Evolutionary conservation across 2,888 invertebrate genomes (phyloP).

Genomic region (Macropis europaea): DNA sequence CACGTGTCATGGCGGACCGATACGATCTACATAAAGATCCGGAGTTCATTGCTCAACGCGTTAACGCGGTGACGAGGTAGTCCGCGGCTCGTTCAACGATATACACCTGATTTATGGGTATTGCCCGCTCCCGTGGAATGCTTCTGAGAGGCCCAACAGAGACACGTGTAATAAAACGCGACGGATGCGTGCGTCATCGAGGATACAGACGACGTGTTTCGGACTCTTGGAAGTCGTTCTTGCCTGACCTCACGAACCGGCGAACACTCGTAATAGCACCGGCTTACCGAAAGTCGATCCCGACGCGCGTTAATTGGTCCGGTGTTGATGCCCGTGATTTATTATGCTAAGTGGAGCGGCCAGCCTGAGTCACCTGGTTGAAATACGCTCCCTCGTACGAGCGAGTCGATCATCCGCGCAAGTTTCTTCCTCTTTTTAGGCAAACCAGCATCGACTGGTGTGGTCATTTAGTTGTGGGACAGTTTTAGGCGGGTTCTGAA

Average conservation of each 20-base stretch:
- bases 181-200: slow-evolving; percentile 62
- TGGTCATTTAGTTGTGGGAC: neutral
- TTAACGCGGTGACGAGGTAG: slow-evolving; percentile 63
- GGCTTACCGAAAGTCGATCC: slow-evolving; percentile 68
- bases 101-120: slow-evolving; percentile 75
- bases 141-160: slow-evolving; percentile 58
- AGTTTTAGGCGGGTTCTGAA: too few species aligned
- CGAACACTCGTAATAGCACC: slow-evolving; percentile 34
- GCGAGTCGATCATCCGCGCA: neutral
- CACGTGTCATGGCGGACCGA: slow-evolving; percentile 65
- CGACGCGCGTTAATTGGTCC: slow-evolving; percentile 59
- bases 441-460: too few species aligned
- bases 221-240: slow-evolving; percentile 56
- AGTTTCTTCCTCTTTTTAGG: too few species aligned
- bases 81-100: slow-evolving; percentile 65
- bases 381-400: slow-evolving; percentile 4
- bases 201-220: slow-evolving; percentile 41
- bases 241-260: slow-evolving; percentile 64
- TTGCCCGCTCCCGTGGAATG: slow-evolving; percentile 62
- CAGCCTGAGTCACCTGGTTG: slow-evolving; percentile 34
- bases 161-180: slow-evolving; percentile 71
- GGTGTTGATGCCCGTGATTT: slow-evolving; percentile 39
- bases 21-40: slow-evolving; percentile 73
- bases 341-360: slow-evolving; percentile 20
- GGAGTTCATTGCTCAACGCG: slow-evolving; percentile 73